These are phyloP conservation scores for Alethe diademata DNA, from an alignment of 2,113 vertebrate genomes.

Conservation along the genomic window DNA sequence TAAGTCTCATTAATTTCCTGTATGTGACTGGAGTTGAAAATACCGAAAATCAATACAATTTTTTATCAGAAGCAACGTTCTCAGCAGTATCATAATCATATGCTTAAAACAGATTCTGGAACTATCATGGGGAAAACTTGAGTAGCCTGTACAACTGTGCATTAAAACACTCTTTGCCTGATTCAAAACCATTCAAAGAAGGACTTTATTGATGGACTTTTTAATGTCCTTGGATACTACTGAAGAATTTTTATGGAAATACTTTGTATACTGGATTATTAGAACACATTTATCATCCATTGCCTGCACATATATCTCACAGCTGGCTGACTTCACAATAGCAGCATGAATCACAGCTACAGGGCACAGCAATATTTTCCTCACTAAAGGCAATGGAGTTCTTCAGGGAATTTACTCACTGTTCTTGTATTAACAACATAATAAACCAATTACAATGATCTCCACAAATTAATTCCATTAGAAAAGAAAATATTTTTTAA, in stretches of 20 bases:
- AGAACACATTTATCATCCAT: conserved; percentile 29
- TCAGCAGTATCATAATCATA: not conserved
- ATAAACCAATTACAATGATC: not conserved
- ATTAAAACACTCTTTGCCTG: not conserved
- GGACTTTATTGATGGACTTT: conserved; percentile 35
- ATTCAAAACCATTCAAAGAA: conserved; percentile 11
- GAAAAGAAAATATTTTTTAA: not conserved
- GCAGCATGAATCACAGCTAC: conserved; percentile 38
- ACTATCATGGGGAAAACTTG: conserved; percentile 32
- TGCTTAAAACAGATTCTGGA: conserved; percentile 49
- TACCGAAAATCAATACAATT: not conserved
- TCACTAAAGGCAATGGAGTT: not conserved
- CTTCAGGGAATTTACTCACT: conserved; percentile 18
- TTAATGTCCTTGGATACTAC: conserved; percentile 49
- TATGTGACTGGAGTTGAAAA: not conserved
- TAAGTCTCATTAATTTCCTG: not conserved
- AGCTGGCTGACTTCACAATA: conserved; percentile 44
- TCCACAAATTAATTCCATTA: not conserved
- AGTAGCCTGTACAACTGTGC: not conserved
- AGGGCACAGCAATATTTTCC: conserved; percentile 43
- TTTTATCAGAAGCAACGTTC: not conserved
- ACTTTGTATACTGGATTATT: conserved; percentile 27
- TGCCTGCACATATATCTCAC: conserved; percentile 23
- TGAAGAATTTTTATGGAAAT: conserved; percentile 54
- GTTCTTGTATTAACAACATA: not conserved